phyloP scores from a whole-genome alignment of 2,888 invertebrate species.

The Oithona nana region DNA sequence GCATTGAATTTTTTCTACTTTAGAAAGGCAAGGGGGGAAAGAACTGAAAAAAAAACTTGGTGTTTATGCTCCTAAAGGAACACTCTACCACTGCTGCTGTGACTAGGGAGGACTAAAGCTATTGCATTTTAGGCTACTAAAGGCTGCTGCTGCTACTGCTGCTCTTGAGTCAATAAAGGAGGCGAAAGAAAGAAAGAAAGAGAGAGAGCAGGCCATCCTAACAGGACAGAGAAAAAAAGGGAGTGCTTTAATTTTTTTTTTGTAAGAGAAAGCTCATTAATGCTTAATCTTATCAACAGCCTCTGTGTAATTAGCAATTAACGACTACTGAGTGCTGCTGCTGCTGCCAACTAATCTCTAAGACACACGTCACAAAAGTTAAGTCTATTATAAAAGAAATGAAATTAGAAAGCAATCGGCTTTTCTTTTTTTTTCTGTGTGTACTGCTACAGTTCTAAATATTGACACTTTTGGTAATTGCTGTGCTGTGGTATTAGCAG shows the following conservation, averaged over 20 bases:
- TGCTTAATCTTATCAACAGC: neutral
- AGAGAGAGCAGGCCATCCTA: neutral
- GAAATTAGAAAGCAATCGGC: no score
- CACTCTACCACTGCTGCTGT: no score
- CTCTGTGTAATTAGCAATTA: neutral
- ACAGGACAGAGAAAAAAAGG: neutral
- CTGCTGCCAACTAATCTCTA: neutral
- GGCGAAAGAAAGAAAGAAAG: neutral
- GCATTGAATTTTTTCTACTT: neutral
- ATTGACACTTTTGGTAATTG: no score
- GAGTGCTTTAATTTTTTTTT: neutral
- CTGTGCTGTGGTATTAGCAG: no score
- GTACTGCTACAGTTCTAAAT: no score
- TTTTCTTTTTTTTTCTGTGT: no score
- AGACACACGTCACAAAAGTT: neutral
- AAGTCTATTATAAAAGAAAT: neutral
- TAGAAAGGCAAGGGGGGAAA: neutral
- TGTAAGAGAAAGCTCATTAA: neutral
- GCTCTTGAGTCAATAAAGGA: neutral
- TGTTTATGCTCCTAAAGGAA: neutral
- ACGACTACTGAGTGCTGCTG: no score
- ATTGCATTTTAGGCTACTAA: neutral
- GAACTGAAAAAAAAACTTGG: neutral
- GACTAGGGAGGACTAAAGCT: no score
- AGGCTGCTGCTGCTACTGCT: no score